Evolutionary conservation across 2,888 invertebrate genomes (phyloP).

Genomic region (Odontocolon sp.): DNA sequence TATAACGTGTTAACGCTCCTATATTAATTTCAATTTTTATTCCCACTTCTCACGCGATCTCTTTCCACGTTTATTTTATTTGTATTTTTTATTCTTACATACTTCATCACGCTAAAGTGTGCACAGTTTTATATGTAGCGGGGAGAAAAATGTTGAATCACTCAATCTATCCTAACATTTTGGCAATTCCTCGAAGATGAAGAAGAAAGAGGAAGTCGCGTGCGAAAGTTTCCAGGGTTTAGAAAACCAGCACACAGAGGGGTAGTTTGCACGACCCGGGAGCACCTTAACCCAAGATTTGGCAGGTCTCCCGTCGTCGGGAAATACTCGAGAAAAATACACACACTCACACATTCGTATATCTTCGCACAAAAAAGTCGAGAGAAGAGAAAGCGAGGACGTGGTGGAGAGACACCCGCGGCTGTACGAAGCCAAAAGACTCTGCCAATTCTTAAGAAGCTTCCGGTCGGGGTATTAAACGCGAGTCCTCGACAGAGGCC

Average conservation of each 20-base stretch:
- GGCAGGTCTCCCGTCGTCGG: conserved; percentile 62
- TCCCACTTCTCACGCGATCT: conserved; percentile 1
- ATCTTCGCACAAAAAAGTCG: conserved; percentile 18
- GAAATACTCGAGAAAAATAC: background rate
- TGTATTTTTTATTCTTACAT: background rate
- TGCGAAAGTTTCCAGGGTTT: background rate
- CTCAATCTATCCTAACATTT: conserved; percentile 3
- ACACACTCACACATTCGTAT: background rate
- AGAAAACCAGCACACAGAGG: background rate
- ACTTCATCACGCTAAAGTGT: background rate
- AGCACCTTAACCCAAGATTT: conserved; percentile 66
- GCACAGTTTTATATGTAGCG: background rate
- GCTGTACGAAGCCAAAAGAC: conserved; percentile 49
- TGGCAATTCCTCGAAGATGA: background rate
- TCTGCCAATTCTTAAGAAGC: conserved; percentile 76
- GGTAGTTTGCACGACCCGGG: conserved; percentile 22
- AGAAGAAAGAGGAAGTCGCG: background rate
- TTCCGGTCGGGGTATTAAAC: conserved; percentile 72
- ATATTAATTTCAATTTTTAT: conserved; percentile 23
- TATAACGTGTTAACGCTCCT: background rate
- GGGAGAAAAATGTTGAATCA: background rate
- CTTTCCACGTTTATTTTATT: background rate
- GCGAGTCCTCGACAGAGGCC: conserved; percentile 55
- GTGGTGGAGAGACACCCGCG: background rate
- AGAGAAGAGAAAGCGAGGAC: conserved; percentile 3